These are phyloP conservation scores for Sardinella longiceps DNA, from an alignment of 2,797 vertebrate species.

Conservation along the genomic window DNA sequence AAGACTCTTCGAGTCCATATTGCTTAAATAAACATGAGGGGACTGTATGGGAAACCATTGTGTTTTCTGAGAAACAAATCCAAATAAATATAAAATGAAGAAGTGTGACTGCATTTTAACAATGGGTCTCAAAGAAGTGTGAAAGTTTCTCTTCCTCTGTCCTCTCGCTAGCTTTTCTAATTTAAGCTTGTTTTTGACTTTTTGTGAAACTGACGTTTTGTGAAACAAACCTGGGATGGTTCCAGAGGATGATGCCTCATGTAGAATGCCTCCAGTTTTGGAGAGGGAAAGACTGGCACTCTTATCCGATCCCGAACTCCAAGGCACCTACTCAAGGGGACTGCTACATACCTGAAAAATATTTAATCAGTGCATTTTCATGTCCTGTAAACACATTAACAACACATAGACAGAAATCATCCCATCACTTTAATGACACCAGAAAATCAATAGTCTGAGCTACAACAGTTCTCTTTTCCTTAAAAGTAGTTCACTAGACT, in stretches of 20 bases:
- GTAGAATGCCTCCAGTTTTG: conserved; percentile 81
- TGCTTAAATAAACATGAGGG: neutral
- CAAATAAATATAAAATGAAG: neutral
- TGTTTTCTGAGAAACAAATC: neutral
- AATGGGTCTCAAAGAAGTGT: neutral
- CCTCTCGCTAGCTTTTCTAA: neutral
- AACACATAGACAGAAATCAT: neutral
- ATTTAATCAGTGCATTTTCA: neutral
- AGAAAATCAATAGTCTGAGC: too few relatives aligned
- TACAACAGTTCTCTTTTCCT: too few relatives aligned
- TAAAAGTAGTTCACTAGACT: too few relatives aligned
- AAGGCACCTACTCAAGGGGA: conserved; percentile 81
- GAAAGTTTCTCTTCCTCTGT: neutral
- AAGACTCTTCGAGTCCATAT: neutral
- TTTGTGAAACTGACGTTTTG: neutral
- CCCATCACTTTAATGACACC: neutral
- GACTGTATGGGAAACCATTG: neutral
- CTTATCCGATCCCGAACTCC: conserved; percentile 77
- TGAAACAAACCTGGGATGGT: conserved; percentile 65
- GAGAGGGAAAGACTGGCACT: conserved; percentile 64
- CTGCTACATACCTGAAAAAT: conserved; percentile 75
- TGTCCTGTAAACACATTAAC: neutral
- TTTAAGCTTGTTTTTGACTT: neutral
- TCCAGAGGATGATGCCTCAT: conserved; percentile 57
- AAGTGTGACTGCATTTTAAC: neutral